These are phyloP conservation scores for Drosophila subquinaria DNA, from an alignment of 2,888 invertebrate genomes.

Conservation along the genomic window DNA sequence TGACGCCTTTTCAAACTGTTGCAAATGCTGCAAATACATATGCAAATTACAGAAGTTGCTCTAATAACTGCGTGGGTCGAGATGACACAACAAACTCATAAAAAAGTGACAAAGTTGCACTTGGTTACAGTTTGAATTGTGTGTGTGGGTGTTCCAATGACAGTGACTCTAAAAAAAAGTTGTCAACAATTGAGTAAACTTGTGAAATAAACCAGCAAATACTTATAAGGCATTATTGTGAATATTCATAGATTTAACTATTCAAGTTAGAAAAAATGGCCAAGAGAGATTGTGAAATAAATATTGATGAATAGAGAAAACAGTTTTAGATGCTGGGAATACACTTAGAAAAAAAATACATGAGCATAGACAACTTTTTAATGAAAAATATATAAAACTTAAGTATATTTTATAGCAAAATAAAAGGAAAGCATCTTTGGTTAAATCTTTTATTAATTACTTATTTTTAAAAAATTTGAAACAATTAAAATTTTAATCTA, in stretches of 20 bases:
- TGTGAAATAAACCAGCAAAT: conserved; percentile 28
- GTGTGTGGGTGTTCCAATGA: conserved; percentile 14
- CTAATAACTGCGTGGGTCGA: conserved; percentile 29
- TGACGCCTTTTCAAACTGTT: conserved; percentile 24
- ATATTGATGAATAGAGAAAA: neutral
- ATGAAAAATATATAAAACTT: too few species aligned
- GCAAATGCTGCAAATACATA: conserved; percentile 33
- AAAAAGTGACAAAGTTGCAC: conserved; percentile 22
- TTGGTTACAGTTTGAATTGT: conserved; percentile 9
- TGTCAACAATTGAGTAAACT: conserved; percentile 20
- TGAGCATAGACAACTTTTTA: neutral
- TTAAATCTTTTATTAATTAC: too few species aligned
- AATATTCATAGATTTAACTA: conserved; percentile 6
- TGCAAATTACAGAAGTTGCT: conserved; percentile 29
- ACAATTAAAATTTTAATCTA: too few species aligned
- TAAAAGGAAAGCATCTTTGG: too few species aligned
- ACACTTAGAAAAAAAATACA: neutral
- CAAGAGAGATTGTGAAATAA: conserved; percentile 6
- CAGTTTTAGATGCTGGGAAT: neutral
- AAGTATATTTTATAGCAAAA: too few species aligned
- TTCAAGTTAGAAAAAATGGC: conserved; percentile 2
- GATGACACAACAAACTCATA: conserved; percentile 6
- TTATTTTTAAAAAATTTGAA: too few species aligned
- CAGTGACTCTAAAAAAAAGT: conserved; percentile 29
- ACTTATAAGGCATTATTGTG: conserved; percentile 8